phyloP scores from a whole-genome alignment of 1,140 invertebrate genomes.

The Arctopsyche grandis region DNA sequence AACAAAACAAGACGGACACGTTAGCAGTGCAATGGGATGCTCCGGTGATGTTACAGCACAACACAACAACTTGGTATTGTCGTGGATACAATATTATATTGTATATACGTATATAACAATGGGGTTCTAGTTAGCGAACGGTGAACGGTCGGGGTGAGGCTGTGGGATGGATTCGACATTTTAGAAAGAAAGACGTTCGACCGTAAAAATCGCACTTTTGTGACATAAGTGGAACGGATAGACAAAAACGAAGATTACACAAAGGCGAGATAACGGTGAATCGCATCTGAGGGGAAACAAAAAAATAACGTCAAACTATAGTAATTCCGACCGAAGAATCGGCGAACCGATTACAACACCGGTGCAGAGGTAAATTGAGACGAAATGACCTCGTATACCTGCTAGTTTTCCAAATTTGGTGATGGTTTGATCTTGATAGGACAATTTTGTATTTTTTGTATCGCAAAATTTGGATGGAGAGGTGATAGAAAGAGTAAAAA shows the following conservation, averaged over 20 bases:
- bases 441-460: too few species aligned
- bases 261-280: neutral
- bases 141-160: neutral
- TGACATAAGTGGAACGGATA: constrained; percentile 27
- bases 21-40: too few species aligned
- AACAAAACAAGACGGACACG: neutral
- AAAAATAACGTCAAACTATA: neutral
- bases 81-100: too few species aligned
- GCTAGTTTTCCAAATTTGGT: too few species aligned
- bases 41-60: neutral
- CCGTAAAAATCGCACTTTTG: constrained; percentile 28
- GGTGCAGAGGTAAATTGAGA: neutral
- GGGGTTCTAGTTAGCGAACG: neutral
- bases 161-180: constrained; percentile 17
- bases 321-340: neutral
- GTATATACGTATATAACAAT: neutral
- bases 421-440: too few species aligned
- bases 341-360: neutral
- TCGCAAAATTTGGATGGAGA: too few species aligned
- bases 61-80: neutral
- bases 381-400: too few species aligned
- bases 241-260: neutral
- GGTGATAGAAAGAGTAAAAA: too few species aligned
- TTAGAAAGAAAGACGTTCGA: neutral
- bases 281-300: neutral